Percentiles rank a stretch among this genome's conserved stretches.
These are phyloP conservation scores for Chlorops oryzae DNA, from an alignment of 1,140 invertebrate species.

Conservation along the genomic window DNA sequence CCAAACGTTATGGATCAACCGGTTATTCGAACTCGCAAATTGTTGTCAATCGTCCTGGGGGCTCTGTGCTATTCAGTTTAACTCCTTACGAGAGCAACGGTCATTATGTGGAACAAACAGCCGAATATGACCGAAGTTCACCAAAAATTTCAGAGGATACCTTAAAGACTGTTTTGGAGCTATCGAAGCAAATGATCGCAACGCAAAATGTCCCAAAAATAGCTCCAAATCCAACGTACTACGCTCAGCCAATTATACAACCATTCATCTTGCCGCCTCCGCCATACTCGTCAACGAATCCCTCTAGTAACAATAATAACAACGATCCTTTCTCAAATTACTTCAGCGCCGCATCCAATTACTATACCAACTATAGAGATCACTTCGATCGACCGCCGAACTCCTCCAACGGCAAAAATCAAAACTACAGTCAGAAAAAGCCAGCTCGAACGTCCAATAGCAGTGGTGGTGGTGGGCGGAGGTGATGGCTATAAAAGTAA, in stretches of 20 bases:
- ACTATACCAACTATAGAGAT: not conserved
- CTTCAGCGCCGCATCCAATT: too few species aligned
- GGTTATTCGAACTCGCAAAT: slow-evolving; percentile 43
- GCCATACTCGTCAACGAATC: slow-evolving; percentile 22
- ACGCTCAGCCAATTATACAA: slow-evolving; percentile 35
- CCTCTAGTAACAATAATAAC: slow-evolving; percentile 19
- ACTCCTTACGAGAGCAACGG: slow-evolving; percentile 17
- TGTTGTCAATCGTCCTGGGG: slow-evolving; percentile 45
- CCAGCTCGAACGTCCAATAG: not conserved
- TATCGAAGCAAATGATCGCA: slow-evolving; percentile 46
- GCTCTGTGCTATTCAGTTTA: slow-evolving; percentile 40
- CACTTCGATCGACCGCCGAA: slow-evolving; percentile 8
- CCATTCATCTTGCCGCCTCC: slow-evolving; percentile 25
- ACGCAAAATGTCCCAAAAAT: slow-evolving; percentile 41
- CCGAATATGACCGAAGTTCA: slow-evolving; percentile 24
- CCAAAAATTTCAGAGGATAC: slow-evolving; percentile 46
- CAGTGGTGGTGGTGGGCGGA: not conserved
- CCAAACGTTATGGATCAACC: slow-evolving; percentile 12
- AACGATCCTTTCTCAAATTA: not conserved
- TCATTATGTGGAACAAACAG: slow-evolving; percentile 5
- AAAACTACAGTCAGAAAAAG: slow-evolving; percentile 23
- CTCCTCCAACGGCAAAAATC: slow-evolving; percentile 10
- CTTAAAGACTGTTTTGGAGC: slow-evolving; percentile 40
- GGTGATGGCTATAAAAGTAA: slow-evolving; percentile 10
- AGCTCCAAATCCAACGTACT: slow-evolving; percentile 30